Base-by-base conservation (phyloP, 2,113 vertebrate species). In the Forbesichthys agassizii region DNA sequence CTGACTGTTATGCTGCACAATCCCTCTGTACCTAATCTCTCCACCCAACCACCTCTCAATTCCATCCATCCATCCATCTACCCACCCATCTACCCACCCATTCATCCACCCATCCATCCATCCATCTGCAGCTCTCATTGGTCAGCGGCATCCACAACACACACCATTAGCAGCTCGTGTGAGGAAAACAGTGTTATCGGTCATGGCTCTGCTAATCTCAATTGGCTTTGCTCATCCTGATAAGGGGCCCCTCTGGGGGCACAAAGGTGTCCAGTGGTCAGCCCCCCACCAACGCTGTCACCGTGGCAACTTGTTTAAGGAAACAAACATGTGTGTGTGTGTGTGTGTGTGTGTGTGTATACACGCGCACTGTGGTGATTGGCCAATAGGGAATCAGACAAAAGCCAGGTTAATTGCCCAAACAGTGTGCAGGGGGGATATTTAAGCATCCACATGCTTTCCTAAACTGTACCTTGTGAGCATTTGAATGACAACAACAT, bases 151-250 rank as follows among this genome's bases (percentile, higher is more conserved):
- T 93, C 93, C 88, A 92, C 91, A 94, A 93, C 92, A 92, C 94
- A 94, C 91, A 90, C 92, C 92, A 93, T 95, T 94, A 95, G 93
- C 93, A 93, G 92, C 92, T 92, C 91, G 91, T 83, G 91, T 93
- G 90, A 90, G 85, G 92, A 94, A 94, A 93, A 94, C 92, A 93
- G 75, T 90, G 92, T 94, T 96, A 95, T 95, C 93, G 83, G 88
- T 75, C 75, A 79, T 33, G 69, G 89, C 91, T 83, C 91, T 91
- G 92, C 92, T 95, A 95, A 93, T 95, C 95, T 95, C 94, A 91
- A 90, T 92, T 92, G 93, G 91, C 92, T 94, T 95, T 95, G 92
- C 92, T 93, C 91, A 71, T 91, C 82, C 92, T 93, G 93, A 94
- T 95, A 94, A 95, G 94, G 93, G 90, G 87, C 81, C 20, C 58